Conservation (phyloP, 2,113 vertebrate genomes). For the Perca flavescens region DNA sequence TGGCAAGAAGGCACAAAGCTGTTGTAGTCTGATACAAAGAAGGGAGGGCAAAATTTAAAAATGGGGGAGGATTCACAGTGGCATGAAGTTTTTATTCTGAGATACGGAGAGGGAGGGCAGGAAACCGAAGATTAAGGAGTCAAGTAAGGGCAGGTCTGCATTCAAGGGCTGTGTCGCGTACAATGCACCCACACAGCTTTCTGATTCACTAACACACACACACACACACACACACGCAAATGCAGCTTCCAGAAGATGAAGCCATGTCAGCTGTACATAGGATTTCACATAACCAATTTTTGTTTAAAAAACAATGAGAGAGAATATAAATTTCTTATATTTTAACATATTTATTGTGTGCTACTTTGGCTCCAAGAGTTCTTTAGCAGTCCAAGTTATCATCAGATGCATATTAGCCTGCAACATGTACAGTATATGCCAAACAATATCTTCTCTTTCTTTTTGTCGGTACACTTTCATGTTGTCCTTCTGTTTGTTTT, state of each 20-base stretch:
- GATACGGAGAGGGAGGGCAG: conserved; percentile 77
- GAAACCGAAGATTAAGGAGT: conserved; percentile 84
- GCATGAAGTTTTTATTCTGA: conserved; percentile 71
- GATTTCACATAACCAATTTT: conserved; percentile 37
- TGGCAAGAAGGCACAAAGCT: conserved; percentile 64
- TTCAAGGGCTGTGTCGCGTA: conserved; percentile 54
- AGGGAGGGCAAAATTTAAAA: conserved; percentile 60
- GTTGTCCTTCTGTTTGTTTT: neutral
- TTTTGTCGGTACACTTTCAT: conserved; percentile 2
- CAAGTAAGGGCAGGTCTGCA: conserved; percentile 80
- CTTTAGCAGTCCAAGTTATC: conserved; percentile 8
- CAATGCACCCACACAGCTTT: conserved; percentile 33
- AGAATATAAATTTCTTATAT: conserved; percentile 10
- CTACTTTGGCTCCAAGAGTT: conserved; percentile 7
- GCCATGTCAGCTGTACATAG: conserved; percentile 31
- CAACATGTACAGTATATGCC: neutral
- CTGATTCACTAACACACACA: conserved; percentile 15
- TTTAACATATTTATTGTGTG: conserved; percentile 26
- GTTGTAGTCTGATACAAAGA: conserved; percentile 69
- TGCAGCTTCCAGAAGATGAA: conserved; percentile 29
- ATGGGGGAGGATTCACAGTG: conserved; percentile 61
- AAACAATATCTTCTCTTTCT: neutral
- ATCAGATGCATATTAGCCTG: conserved; percentile 19
- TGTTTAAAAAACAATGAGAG: neutral
- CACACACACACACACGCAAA: conserved; percentile 23